Base-by-base conservation (phyloP, 2,113 vertebrate species). In the Brienomyrus brachyistius region DNA sequence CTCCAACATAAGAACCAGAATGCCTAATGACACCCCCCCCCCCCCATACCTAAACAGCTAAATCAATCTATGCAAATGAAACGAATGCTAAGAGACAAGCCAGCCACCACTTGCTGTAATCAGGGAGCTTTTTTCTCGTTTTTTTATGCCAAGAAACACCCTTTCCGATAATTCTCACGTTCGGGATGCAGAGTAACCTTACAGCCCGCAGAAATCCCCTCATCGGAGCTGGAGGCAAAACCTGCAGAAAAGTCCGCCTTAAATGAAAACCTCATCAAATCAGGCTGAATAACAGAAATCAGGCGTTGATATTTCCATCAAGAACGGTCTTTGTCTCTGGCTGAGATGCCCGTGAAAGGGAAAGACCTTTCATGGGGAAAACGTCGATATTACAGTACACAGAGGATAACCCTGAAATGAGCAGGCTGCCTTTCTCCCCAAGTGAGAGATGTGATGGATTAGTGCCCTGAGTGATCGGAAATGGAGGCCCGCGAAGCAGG, bases 401-500 rank as follows among this genome's bases (percentile, higher is more conserved):
- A 87, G n/a, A 56, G 21, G 19, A 19, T 35, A 56, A 54, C 85
- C 11, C 48, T 17, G 17, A 87, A 87, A 54, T 19, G 31, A 87
- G 51, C 31, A 17, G 50, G 17, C 27, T 13, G 27, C 51, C 8
- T 35, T 54, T 56, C 51, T 86, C 51, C 74, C 74, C n/a, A 31
- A 43, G 51, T 52, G 48, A 56, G 17, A 40, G 85, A 87, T 15
- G 85, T 87, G 51, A 87, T 87, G 50, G 85, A 87, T 87, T 51
- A 54, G 47, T 31, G 15, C 50, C 51, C 50, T 19, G 19, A 54
- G 47, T 31, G 83, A 87, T 31, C 48, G n/a, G 51, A 87, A 52
- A 87, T 7, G 17, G 74, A 43, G 51, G 31, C 27, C 27, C 5
- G 27, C 23, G 17, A 2, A 54, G 35, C 50, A 21, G 10, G 74